Percentiles rank a stretch among this genome's conserved stretches.
Evolutionary conservation across 2,888 invertebrate genomes (phyloP).

Genomic region (Cloeon dipterum): DNA sequence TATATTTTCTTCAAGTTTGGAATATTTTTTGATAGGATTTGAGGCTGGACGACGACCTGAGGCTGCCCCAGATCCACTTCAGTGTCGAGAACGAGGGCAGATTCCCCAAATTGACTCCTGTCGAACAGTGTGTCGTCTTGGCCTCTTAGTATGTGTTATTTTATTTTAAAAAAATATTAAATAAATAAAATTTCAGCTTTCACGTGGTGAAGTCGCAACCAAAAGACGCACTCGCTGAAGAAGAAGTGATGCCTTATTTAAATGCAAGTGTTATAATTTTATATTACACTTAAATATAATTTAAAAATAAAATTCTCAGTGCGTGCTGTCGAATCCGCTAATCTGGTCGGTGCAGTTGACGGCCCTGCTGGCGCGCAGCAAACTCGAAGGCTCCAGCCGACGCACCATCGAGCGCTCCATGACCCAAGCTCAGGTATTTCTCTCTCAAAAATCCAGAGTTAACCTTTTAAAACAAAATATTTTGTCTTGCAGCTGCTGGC

Average conservation of each 20-base stretch:
- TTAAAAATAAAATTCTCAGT: slow-evolving; percentile 14
- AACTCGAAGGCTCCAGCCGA: slow-evolving; percentile 49
- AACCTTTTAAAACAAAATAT: background rate
- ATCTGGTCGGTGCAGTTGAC: slow-evolving; percentile 57
- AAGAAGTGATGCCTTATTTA: slow-evolving; percentile 63
- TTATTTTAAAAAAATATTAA: background rate
- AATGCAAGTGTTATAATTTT: slow-evolving; percentile 14
- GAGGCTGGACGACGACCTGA: slow-evolving; percentile 62
- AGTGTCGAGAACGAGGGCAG: slow-evolving; percentile 28
- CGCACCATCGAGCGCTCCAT: slow-evolving; percentile 74
- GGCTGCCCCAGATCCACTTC: slow-evolving; percentile 57
- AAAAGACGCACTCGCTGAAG: slow-evolving; percentile 51
- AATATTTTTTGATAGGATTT: slow-evolving; percentile 24
- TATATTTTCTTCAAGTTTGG: background rate
- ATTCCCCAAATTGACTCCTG: slow-evolving; percentile 30
- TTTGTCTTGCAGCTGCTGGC: slow-evolving; percentile 25
- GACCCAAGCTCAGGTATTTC: slow-evolving; percentile 53
- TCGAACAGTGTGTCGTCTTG: slow-evolving; percentile 59
- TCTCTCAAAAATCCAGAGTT: background rate
- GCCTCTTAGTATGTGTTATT: slow-evolving; percentile 38
- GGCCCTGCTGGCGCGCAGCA: slow-evolving; percentile 50
- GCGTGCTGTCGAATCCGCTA: slow-evolving; percentile 33
- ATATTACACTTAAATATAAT: background rate
- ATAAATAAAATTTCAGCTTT: slow-evolving; percentile 27
- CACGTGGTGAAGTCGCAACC: slow-evolving; percentile 52